Percentiles rank a stretch among this genome's conserved stretches.
Evolutionary conservation across 2,797 vertebrate species (phyloP).

Genomic region (Pangasius macronema): DNA sequence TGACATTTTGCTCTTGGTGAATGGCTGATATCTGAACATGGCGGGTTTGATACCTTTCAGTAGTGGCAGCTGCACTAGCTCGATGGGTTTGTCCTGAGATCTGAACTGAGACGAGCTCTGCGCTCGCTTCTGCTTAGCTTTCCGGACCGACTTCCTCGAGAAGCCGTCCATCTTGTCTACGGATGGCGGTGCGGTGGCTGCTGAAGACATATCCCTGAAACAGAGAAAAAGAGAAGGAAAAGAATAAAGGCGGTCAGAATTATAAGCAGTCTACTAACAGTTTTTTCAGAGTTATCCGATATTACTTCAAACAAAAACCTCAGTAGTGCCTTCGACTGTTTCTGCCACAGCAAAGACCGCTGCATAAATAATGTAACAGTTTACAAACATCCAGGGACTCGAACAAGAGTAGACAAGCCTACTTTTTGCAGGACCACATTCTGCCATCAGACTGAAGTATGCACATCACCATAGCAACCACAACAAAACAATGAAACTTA

Average conservation of each 20-base stretch:
- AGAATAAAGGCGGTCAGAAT: background rate
- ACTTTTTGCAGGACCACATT: background rate
- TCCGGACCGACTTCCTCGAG: constrained; percentile 99
- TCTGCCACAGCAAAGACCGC: background rate
- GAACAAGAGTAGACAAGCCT: background rate
- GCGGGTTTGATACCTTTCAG: constrained; percentile 86
- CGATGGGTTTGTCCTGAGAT: constrained; percentile 99
- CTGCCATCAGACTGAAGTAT: background rate
- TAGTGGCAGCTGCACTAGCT: constrained; percentile 95
- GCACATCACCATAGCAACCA: background rate
- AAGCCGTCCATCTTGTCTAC: constrained; percentile 99
- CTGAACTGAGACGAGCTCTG: constrained; percentile 99
- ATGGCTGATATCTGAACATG: background rate
- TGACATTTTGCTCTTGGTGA: background rate
- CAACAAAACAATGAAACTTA: background rate
- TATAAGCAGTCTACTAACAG: background rate
- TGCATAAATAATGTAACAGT: background rate
- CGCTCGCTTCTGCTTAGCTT: constrained; percentile 98
- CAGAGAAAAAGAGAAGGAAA: constrained; percentile 47
- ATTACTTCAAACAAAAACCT: background rate
- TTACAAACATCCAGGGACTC: background rate
- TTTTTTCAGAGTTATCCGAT: background rate
- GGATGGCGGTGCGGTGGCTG: constrained; percentile 97
- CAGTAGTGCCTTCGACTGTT: background rate
- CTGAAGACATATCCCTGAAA: constrained; percentile 99